These are phyloP conservation scores for Elephantulus edwardii DNA, from an alignment of 2,113 vertebrate species.

Conservation along the genomic window DNA sequence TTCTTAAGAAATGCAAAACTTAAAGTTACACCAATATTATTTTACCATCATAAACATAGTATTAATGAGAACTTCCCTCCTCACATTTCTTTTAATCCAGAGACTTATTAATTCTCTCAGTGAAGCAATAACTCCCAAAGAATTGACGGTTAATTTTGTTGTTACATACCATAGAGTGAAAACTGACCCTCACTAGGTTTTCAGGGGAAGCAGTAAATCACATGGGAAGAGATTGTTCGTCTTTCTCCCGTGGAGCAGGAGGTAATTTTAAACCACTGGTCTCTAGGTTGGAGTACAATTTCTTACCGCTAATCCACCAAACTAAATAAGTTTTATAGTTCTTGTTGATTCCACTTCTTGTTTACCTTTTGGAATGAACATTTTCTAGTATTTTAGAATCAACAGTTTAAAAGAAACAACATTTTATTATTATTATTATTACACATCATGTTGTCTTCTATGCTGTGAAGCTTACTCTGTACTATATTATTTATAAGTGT, in stretches of 20 bases:
- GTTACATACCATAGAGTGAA: too few relatives aligned
- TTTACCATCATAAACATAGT: background rate
- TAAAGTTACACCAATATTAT: conserved; percentile 15
- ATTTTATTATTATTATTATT: background rate
- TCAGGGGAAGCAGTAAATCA: too few relatives aligned
- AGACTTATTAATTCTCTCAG: background rate
- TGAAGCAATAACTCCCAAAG: conserved; percentile 22
- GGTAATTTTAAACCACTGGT: too few relatives aligned
- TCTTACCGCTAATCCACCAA: too few relatives aligned
- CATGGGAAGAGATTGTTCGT: too few relatives aligned
- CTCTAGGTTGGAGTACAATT: too few relatives aligned
- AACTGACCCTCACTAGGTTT: too few relatives aligned
- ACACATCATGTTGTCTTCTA: background rate
- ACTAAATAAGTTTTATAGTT: background rate
- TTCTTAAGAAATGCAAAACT: conserved; percentile 38
- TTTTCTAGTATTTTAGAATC: conserved; percentile 10
- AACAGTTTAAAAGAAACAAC: background rate
- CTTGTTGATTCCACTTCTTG: background rate
- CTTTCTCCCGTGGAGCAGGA: too few relatives aligned
- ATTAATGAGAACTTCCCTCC: background rate
- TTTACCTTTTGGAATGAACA: background rate
- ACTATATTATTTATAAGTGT: background rate
- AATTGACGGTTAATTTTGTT: background rate
- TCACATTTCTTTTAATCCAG: conserved; percentile 13
- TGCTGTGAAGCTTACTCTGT: background rate